Percentiles rank a stretch among this genome's conserved stretches.
Conservation (phyloP, 2,113 vertebrate species). For the Caranx ignobilis region DNA sequence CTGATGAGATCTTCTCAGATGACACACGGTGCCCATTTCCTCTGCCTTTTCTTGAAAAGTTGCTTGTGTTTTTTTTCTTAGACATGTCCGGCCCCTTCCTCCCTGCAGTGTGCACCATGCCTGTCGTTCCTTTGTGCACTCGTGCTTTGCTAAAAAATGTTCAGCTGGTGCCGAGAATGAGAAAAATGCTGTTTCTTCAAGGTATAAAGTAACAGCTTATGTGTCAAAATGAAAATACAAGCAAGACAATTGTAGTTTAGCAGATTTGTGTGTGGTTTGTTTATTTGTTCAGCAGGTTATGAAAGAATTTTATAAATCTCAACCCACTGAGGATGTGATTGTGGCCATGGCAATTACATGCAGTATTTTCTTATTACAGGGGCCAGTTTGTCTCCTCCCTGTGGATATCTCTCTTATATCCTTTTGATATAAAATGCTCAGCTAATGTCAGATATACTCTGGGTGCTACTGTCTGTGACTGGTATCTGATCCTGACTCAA, state of each 20-base stretch:
- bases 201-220: neutral
- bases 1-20: conserved; percentile 31
- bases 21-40: conserved; percentile 3
- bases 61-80: neutral
- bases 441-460: neutral
- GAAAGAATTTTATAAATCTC: neutral
- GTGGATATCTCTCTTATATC: neutral
- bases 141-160: conserved; percentile 2
- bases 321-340: neutral
- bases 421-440: conserved; percentile 13
- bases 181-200: neutral
- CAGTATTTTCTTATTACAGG: neutral
- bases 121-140: neutral
- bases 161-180: neutral
- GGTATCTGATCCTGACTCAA: neutral
- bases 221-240: neutral
- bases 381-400: neutral
- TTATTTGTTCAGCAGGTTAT: neutral
- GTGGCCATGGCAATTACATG: neutral
- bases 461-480: neutral
- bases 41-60: neutral
- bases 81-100: neutral
- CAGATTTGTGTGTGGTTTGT: neutral
- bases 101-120: neutral
- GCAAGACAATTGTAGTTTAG: neutral